These are phyloP conservation scores for Phrynocephalus vlangalii DNA, from an alignment of 2,797 vertebrate species.

Conservation along the genomic window DNA sequence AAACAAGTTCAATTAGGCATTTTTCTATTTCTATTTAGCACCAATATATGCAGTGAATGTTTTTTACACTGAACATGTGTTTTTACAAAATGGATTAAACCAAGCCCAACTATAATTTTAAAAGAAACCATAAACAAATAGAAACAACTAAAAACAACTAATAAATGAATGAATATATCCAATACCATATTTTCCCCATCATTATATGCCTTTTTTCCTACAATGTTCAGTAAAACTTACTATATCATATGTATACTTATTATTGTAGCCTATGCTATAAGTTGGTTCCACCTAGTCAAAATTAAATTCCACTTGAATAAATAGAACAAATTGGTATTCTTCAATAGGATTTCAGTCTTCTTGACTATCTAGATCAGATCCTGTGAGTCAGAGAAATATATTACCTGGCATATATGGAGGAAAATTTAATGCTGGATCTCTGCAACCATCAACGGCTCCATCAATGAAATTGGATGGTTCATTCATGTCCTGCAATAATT, in stretches of 20 bases:
- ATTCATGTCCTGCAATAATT: constrained; percentile 87
- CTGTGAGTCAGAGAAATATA: constrained; percentile 26
- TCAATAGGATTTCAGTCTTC: background rate
- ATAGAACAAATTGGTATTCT: background rate
- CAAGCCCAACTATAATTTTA: too few species aligned
- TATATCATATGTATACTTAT: background rate
- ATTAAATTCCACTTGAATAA: background rate
- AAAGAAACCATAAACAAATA: too few species aligned
- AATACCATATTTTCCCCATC: background rate
- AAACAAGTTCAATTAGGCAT: too few species aligned
- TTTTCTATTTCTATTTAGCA: too few species aligned
- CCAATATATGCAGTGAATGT: too few species aligned
- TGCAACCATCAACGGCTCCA: constrained; percentile 80
- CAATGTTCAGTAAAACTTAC: background rate
- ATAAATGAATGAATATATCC: background rate
- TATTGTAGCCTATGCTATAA: background rate
- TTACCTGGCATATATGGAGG: constrained; percentile 92
- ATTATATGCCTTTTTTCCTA: background rate
- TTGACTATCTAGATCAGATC: background rate
- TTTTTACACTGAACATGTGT: too few species aligned
- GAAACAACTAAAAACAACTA: background rate
- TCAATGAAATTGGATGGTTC: constrained; percentile 90
- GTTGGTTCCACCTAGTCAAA: too few species aligned
- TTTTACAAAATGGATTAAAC: too few species aligned
- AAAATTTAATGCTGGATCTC: constrained; percentile 51